Evolutionary conservation across 2,888 invertebrate species (phyloP).

Genomic region (Thymelicus sylvestris): DNA sequence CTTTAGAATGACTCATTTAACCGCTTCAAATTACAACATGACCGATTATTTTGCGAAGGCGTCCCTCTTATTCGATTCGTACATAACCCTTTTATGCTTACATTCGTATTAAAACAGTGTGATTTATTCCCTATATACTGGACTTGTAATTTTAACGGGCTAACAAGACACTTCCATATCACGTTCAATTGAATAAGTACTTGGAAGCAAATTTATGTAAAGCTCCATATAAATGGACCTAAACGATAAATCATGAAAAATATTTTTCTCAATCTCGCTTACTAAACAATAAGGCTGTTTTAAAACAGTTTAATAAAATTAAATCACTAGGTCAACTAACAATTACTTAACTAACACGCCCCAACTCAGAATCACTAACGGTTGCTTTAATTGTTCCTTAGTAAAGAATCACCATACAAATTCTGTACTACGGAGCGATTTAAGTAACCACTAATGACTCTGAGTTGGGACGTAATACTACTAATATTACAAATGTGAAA

Average conservation of each 20-base stretch:
- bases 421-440: too few species aligned
- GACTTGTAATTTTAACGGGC: slow-evolving; percentile 17
- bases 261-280: too few species aligned
- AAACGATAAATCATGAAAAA: slow-evolving; percentile 3
- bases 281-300: too few species aligned
- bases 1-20: neutral
- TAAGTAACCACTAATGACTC: too few species aligned
- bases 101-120: neutral
- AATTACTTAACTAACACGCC: too few species aligned
- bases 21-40: slow-evolving; percentile 2
- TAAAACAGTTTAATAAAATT: too few species aligned
- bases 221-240: slow-evolving; percentile 11
- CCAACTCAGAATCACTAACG: too few species aligned
- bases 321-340: too few species aligned
- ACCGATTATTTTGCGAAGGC: slow-evolving; percentile 11
- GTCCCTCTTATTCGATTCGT: neutral
- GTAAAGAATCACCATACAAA: too few species aligned
- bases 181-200: slow-evolving; percentile 32
- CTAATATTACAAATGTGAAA: too few species aligned
- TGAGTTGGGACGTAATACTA: too few species aligned
- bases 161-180: slow-evolving; percentile 36
- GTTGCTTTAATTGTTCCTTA: too few species aligned
- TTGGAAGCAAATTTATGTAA: slow-evolving; percentile 14
- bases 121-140: slow-evolving; percentile 23
- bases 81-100: slow-evolving; percentile 4